phyloP scores from a whole-genome alignment of 1,140 invertebrate genomes.

The Neodiprion fabricii region DNA sequence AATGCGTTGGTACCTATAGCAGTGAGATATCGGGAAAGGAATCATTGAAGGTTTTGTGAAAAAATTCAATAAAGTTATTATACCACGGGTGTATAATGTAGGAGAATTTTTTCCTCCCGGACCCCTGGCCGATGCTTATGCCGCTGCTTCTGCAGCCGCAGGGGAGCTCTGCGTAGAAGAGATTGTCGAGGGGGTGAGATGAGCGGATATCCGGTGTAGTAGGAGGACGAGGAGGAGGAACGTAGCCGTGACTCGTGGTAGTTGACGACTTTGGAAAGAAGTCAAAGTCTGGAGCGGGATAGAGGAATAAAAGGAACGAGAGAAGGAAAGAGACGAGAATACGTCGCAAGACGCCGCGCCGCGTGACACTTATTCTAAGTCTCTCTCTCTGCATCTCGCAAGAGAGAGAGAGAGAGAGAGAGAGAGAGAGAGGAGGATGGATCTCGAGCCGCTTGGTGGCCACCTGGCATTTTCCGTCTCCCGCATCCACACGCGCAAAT shows the following conservation, averaged over 20 bases:
- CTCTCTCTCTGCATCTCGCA: no score
- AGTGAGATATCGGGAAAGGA: no score
- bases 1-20: no score
- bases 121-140: no score
- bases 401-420: no score
- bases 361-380: background rate
- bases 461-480: slow-evolving; percentile 53
- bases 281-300: background rate
- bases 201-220: slow-evolving; percentile 54
- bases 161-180: background rate
- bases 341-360: background rate
- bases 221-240: background rate
- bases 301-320: slow-evolving; percentile 8
- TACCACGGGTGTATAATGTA: no score
- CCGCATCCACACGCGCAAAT: slow-evolving; percentile 19
- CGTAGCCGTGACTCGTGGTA: background rate
- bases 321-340: slow-evolving; percentile 9
- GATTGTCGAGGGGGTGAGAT: slow-evolving; percentile 33
- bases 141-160: no score
- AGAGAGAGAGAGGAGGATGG: no score
- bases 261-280: no score
- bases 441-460: slow-evolving; percentile 46
- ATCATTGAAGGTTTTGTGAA: no score
- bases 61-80: no score
- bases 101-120: no score